These are phyloP conservation scores for Apostichopus japonicus DNA, from an alignment of 35 echinoderm and acorn worm species.

Conservation along the genomic window DNA sequence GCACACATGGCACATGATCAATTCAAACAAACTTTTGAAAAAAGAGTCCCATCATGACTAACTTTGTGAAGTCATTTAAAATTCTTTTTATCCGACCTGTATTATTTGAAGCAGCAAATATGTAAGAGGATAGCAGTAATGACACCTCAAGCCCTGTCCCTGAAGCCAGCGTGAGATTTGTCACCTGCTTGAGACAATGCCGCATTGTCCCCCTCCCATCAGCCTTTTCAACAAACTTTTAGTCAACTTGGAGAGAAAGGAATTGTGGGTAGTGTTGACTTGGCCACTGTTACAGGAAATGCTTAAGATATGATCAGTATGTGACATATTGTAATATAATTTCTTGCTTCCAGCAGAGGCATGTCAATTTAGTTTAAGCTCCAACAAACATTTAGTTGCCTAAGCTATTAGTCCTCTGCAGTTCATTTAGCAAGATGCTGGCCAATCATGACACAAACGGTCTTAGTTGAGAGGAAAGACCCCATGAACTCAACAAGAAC, in stretches of 20 bases:
- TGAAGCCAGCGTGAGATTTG: neutral
- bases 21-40: neutral
- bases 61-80: neutral
- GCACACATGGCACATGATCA: neutral
- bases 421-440: conserved; percentile 22
- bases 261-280: conserved; percentile 19
- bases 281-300: conserved; percentile 26
- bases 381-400: conserved; percentile 47
- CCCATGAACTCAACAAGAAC: conserved; percentile 39
- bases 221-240: conserved; percentile 24
- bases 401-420: conserved; percentile 15
- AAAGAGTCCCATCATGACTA: neutral
- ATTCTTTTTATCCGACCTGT: neutral
- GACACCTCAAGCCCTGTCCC: neutral
- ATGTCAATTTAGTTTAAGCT: conserved; percentile 12
- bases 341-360: neutral
- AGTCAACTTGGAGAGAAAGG: conserved; percentile 2
- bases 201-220: conserved; percentile 11
- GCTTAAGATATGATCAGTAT: conserved; percentile 43
- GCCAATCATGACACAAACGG: conserved; percentile 38
- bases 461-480: neutral
- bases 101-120: neutral
- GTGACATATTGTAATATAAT: conserved; percentile 18
- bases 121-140: neutral
- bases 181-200: conserved; percentile 27